A percentile compares a stretch with the other conserved stretches of the same genome.
These are phyloP conservation scores for Bactericera cockerelli DNA, from an alignment of 1,140 invertebrate genomes.

Conservation along the genomic window DNA sequence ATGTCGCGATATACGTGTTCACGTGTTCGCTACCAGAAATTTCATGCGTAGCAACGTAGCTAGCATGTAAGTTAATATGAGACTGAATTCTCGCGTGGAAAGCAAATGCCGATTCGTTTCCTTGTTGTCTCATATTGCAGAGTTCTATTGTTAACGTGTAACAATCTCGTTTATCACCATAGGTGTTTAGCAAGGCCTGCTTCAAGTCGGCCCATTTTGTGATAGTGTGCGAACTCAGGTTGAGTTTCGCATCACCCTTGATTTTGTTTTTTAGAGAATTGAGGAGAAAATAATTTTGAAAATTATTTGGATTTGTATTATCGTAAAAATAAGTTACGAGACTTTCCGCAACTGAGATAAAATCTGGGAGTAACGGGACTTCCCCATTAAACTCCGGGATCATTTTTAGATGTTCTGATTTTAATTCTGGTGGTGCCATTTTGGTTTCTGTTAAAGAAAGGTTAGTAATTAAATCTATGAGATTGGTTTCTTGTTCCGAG, in stretches of 20 bases:
- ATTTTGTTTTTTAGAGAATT: neutral
- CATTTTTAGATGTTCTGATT: neutral
- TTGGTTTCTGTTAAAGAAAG: too few species aligned
- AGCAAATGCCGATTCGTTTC: neutral
- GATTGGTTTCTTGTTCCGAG: too few species aligned
- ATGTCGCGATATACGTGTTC: neutral
- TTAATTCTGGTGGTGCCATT: neutral
- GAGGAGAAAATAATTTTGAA: neutral
- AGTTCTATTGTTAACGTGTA: conserved; percentile 1
- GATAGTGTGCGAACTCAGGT: neutral
- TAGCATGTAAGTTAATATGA: neutral
- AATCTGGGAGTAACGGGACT: conserved; percentile 23
- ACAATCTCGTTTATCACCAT: neutral
- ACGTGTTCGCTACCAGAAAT: neutral
- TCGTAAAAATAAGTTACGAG: neutral
- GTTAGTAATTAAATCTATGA: too few species aligned
- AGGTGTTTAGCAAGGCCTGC: neutral
- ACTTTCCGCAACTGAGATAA: neutral
- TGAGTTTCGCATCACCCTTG: neutral
- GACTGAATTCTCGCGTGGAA: neutral
- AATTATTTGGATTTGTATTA: neutral
- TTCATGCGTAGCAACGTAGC: neutral
- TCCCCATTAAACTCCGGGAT: neutral
- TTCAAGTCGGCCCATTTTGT: neutral
- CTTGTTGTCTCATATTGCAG: neutral